Base-by-base conservation (phyloP, 2,888 invertebrate genomes). In the Oeneis ivallda region DNA sequence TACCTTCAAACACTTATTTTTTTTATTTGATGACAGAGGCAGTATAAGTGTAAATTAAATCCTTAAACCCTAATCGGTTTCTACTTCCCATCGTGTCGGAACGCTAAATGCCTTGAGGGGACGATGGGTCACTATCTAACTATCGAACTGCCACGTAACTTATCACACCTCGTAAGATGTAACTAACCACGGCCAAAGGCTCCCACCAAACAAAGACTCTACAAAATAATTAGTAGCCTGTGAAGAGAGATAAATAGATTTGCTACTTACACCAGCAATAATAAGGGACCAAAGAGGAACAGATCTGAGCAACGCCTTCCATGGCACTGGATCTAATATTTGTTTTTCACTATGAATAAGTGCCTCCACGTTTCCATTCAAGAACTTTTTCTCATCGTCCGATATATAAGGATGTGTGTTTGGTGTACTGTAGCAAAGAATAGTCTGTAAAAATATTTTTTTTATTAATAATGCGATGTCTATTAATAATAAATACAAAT, bases 241-340 rank as follows among this genome's bases (percentile, higher is more conserved):
- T 8, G 11, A 26, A n/a, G 2, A 34, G 3, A 15, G 3, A 10
- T 54, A 37, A 39, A 11, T 5, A 39, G 2, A 3, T 19, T 39
- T 41, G 11, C 17, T 74, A 87, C 93, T 92, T 79, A 92, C 92
- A 75, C 93, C 95, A 69, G 96, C 96, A 59, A 93, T 93, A n/a
- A 96, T 93, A 34, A 96, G 80, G 0, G 95, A 94, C 93, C 95
- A 94, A 62, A 96, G 85, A 0, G 96, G 95, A 8, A 92, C 84
- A 11, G 94, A 96, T 1, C 93, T 93, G 0, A 95, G 77, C 61
- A 96, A 92, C 0, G 93, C 92, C 73, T 90, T 93, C 96, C 96
- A 96, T 0, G 96, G 96, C 0, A 94, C 94, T 0, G 94, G 93
- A 43, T 93, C 93, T 32, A 94, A 74, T 0, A 72, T 63, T 56